Evolutionary conservation across 2,797 vertebrate genomes (phyloP).

Genomic region (Betta splendens): DNA sequence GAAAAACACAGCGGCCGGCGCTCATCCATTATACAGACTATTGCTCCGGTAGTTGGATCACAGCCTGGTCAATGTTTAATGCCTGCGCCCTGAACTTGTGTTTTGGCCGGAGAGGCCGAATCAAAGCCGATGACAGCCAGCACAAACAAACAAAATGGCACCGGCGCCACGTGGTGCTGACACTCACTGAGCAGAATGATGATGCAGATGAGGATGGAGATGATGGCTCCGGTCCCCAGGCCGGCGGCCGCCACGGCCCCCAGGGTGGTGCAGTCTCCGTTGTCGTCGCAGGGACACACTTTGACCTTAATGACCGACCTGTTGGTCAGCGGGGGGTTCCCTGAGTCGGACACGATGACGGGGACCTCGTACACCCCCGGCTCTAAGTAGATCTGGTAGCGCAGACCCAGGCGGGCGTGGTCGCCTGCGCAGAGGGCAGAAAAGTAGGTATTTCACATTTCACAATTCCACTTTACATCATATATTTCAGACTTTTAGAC

Average conservation of each 20-base stretch:
- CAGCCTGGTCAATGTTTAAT: slow-evolving; percentile 50
- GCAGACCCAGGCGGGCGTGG: slow-evolving; percentile 88
- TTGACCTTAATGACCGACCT: slow-evolving; percentile 92
- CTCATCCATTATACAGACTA: slow-evolving; percentile 57
- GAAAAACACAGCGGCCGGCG: slow-evolving; percentile 34
- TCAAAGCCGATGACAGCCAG: slow-evolving; percentile 16
- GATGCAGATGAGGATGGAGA: slow-evolving; percentile 93
- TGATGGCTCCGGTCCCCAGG: slow-evolving; percentile 92
- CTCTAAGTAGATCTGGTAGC: slow-evolving; percentile 88
- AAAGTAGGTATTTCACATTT: not conserved
- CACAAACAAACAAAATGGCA: no score
- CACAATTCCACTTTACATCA: not conserved
- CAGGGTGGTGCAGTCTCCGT: slow-evolving; percentile 90
- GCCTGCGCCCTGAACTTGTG: slow-evolving; percentile 3
- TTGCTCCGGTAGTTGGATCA: slow-evolving; percentile 39
- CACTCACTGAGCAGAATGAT: slow-evolving; percentile 92
- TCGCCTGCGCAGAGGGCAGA: slow-evolving; percentile 78
- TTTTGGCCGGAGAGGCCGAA: slow-evolving; percentile 26
- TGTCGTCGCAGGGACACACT: slow-evolving; percentile 92
- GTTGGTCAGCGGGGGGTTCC: slow-evolving; percentile 93
- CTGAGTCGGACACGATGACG: slow-evolving; percentile 89
- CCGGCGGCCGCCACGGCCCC: slow-evolving; percentile 90
- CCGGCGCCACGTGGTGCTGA: not conserved
- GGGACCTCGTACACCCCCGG: slow-evolving; percentile 92
- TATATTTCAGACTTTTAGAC: no score